Conservation (phyloP, 1,140 invertebrate genomes). For the Sminthurides bifidus region DNA sequence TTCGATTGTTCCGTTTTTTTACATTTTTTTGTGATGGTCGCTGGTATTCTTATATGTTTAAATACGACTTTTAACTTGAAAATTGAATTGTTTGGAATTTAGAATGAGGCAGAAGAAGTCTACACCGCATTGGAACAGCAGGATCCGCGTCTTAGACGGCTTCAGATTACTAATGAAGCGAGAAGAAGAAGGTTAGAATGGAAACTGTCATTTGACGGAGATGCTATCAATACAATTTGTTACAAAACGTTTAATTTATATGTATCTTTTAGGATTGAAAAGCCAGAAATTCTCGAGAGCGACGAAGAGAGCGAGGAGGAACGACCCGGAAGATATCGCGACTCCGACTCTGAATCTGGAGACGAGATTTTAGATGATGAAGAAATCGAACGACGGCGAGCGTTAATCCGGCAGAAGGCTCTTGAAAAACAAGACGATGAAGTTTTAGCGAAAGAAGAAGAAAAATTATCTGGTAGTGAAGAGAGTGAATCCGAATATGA, state of each 20-base stretch:
- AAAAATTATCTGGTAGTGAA: constrained; percentile 51
- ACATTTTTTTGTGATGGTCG: neutral
- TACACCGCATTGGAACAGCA: constrained; percentile 40
- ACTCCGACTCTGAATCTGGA: constrained; percentile 41
- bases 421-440: constrained; percentile 53
- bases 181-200: constrained; percentile 43
- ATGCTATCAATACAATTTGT: constrained; percentile 40
- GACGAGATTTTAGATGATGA: constrained; percentile 57
- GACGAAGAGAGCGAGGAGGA: constrained; percentile 41
- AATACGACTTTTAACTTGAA: too few species aligned
- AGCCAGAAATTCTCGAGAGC: constrained; percentile 59
- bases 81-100: neutral
- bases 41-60: too few species aligned
- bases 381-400: constrained; percentile 68
- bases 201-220: constrained; percentile 33
- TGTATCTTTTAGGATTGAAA: constrained; percentile 45
- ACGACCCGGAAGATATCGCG: constrained; percentile 35
- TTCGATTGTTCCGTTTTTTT: neutral
- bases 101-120: constrained; percentile 35
- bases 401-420: constrained; percentile 49
- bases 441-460: constrained; percentile 55
- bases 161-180: constrained; percentile 36
- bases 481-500: constrained; percentile 69
- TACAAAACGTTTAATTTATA: constrained; percentile 9
- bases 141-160: constrained; percentile 61